A percentile compares a stretch with the other conserved stretches of the same genome.
These are phyloP conservation scores for Grapholita molesta DNA, from an alignment of 1,140 invertebrate genomes.

Conservation along the genomic window DNA sequence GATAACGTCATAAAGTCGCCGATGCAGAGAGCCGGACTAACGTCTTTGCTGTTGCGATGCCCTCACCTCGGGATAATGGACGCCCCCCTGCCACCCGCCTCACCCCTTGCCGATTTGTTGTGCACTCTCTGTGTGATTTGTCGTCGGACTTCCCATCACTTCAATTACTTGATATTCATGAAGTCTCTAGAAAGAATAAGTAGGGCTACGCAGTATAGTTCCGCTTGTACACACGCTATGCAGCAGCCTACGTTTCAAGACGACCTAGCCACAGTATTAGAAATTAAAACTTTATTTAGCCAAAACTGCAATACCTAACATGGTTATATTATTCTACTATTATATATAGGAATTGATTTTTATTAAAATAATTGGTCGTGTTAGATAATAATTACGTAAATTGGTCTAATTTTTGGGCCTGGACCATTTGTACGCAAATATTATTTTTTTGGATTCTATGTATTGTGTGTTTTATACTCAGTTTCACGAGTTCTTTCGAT, in stretches of 20 bases:
- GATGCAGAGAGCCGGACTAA: conserved; percentile 67
- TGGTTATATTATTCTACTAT: too few relatives aligned
- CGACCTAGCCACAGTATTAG: too few relatives aligned
- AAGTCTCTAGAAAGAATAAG: background rate
- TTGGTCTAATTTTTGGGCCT: too few relatives aligned
- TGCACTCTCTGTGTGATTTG: conserved; percentile 19
- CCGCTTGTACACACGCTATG: background rate
- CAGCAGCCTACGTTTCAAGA: background rate
- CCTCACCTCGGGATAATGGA: conserved; percentile 68
- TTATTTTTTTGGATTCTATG: too few relatives aligned
- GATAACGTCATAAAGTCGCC: conserved; percentile 75
- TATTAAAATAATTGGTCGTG: too few relatives aligned
- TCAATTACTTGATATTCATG: background rate
- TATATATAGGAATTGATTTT: too few relatives aligned
- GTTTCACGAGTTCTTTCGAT: too few relatives aligned
- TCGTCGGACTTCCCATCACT: conserved; percentile 1
- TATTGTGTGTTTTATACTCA: too few relatives aligned
- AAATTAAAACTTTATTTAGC: too few relatives aligned
- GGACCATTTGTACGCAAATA: too few relatives aligned
- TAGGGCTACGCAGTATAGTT: background rate
- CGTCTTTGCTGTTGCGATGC: conserved; percentile 63
- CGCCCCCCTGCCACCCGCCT: conserved; percentile 32
- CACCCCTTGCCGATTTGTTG: conserved; percentile 24
- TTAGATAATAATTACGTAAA: too few relatives aligned
- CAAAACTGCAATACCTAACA: too few relatives aligned